Evolutionary conservation across 2,888 invertebrate genomes (phyloP).

Genomic region (Neoascia interrupta): DNA sequence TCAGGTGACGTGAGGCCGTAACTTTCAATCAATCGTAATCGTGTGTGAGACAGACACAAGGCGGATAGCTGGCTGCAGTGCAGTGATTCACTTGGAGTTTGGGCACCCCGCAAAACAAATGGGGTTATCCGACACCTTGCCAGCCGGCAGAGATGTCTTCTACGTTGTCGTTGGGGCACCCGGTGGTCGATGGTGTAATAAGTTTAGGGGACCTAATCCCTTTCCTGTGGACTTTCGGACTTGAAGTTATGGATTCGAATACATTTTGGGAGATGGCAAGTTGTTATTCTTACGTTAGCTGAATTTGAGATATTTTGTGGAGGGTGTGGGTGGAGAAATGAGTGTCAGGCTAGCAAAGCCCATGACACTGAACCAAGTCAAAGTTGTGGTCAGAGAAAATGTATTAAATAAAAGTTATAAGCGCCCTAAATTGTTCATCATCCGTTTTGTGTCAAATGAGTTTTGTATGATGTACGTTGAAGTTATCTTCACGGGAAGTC

Average conservation of each 20-base stretch:
- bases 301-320: constrained; percentile 8
- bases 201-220: constrained; percentile 44
- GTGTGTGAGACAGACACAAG: constrained; percentile 20
- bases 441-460: too few species aligned
- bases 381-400: too few species aligned
- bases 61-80: constrained; percentile 11
- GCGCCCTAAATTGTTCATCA: too few species aligned
- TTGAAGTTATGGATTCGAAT: constrained; percentile 3
- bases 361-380: too few species aligned
- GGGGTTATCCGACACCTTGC: constrained; percentile 52
- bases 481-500: too few species aligned
- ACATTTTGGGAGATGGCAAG: constrained; percentile 13
- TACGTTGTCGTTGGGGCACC: constrained; percentile 3
- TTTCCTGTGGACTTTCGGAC: constrained; percentile 21
- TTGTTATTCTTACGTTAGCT: background rate
- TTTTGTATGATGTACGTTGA: too few species aligned
- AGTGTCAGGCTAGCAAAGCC: too few species aligned
- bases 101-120: constrained; percentile 18
- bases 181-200: constrained; percentile 11
- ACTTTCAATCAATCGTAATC: constrained; percentile 58
- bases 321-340: background rate
- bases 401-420: too few species aligned
- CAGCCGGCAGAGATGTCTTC: background rate
- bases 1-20: constrained; percentile 64
- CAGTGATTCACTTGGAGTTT: constrained; percentile 31